A percentile compares a stretch with the other conserved stretches of the same genome.
phyloP scores from a whole-genome alignment of 2,797 vertebrate genomes.

The Thaleichthys pacificus region DNA sequence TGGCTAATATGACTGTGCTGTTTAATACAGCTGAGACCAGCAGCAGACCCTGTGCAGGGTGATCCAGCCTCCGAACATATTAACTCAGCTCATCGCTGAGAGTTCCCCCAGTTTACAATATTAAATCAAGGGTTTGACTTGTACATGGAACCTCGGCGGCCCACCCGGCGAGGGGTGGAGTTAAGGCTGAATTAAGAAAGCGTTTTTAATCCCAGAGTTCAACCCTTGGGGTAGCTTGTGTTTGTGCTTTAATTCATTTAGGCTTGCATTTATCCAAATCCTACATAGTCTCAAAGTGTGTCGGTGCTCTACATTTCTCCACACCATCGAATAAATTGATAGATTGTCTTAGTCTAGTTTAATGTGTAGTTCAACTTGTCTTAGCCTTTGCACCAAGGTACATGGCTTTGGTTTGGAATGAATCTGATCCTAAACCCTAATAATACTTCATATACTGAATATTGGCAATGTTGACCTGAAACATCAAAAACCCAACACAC shows the following conservation, averaged over 20 bases:
- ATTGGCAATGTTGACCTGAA: slow-evolving; percentile 1
- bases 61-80: background rate
- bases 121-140: background rate
- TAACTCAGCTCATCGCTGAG: background rate
- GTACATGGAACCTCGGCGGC: background rate
- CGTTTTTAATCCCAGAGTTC: background rate
- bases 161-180: background rate
- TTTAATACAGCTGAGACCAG: too few relatives aligned
- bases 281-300: slow-evolving; percentile 3
- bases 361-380: background rate
- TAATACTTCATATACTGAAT: too few relatives aligned
- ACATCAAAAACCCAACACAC: background rate
- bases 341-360: background rate
- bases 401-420: background rate
- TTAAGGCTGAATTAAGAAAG: background rate
- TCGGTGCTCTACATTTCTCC: background rate
- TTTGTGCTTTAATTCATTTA: slow-evolving; percentile 17
- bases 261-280: slow-evolving; percentile 16
- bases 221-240: background rate
- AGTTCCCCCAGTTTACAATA: background rate
- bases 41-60: background rate
- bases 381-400: background rate
- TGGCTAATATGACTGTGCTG: too few relatives aligned
- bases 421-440: background rate
- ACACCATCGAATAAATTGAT: background rate